phyloP scores from a whole-genome alignment of 1,140 invertebrate genomes.

The Tigriopus japonicus region DNA sequence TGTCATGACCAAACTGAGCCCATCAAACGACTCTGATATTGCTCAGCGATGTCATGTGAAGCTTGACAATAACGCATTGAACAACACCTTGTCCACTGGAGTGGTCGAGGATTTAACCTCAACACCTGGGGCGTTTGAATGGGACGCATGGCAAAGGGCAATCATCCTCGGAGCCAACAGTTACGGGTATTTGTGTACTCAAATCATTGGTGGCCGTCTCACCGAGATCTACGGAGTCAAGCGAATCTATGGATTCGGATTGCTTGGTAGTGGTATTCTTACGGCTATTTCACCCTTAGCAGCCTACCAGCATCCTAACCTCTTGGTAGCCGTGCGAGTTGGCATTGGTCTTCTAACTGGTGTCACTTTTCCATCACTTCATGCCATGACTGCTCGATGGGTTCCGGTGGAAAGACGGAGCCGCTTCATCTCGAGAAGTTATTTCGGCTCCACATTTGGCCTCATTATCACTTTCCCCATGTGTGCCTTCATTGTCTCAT shows the following conservation, averaged over 20 bases:
- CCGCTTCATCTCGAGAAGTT: background rate
- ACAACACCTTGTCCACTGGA: background rate
- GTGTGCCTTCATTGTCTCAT: background rate
- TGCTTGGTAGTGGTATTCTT: background rate
- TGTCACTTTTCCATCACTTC: background rate
- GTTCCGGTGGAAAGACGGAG: background rate
- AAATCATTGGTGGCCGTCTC: background rate
- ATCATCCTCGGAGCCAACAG: background rate
- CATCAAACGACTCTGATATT: background rate
- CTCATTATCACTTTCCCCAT: background rate
- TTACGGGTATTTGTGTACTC: background rate
- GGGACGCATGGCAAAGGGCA: background rate
- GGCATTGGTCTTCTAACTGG: background rate
- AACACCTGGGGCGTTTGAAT: background rate
- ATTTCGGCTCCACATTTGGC: background rate
- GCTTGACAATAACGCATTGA: background rate
- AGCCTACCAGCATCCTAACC: background rate
- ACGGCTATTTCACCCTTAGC: background rate
- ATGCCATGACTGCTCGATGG: background rate
- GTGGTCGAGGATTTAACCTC: background rate
- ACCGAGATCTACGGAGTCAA: background rate
- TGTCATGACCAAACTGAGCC: background rate
- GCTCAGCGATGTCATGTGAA: no score
- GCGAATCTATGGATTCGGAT: background rate
- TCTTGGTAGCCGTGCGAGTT: background rate